phyloP scores from a whole-genome alignment of 2,888 invertebrate species.

The Xestia c-nigrum region DNA sequence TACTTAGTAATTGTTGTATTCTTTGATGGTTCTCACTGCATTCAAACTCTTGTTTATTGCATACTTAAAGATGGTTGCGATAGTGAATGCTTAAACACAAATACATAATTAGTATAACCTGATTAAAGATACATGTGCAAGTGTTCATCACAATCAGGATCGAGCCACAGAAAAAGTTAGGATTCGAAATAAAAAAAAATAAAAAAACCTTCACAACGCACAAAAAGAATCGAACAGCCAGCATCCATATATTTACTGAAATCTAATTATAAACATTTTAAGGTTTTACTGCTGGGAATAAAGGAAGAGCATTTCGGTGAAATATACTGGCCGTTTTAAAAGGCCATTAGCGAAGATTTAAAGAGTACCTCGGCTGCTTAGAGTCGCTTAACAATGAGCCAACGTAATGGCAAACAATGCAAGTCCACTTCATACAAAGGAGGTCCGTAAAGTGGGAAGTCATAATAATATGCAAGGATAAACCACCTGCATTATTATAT shows the following conservation, averaged over 20 bases:
- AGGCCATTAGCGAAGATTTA: conserved; percentile 87
- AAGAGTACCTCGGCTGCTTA: conserved; percentile 83
- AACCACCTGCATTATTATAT: conserved; percentile 61
- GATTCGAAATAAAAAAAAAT: no score
- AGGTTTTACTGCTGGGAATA: conserved; percentile 73
- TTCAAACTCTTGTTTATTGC: neutral
- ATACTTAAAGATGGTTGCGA: neutral
- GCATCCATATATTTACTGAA: conserved; percentile 67
- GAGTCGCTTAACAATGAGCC: conserved; percentile 84
- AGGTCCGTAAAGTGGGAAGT: conserved; percentile 68
- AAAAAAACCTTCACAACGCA: neutral
- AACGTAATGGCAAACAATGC: conserved; percentile 81
- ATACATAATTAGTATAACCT: neutral
- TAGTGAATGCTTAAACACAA: neutral
- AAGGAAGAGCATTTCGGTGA: conserved; percentile 76
- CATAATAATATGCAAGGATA: conserved; percentile 66
- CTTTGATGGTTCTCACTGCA: no score
- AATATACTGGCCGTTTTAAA: conserved; percentile 86
- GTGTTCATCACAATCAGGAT: neutral
- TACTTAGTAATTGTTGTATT: no score
- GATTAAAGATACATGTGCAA: neutral
- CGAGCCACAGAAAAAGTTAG: neutral
- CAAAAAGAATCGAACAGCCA: conserved; percentile 47
- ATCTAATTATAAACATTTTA: conserved; percentile 80
- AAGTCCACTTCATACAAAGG: conserved; percentile 74